Conservation (phyloP, 2,113 vertebrate species). For the Mandrillus leucophaeus region DNA sequence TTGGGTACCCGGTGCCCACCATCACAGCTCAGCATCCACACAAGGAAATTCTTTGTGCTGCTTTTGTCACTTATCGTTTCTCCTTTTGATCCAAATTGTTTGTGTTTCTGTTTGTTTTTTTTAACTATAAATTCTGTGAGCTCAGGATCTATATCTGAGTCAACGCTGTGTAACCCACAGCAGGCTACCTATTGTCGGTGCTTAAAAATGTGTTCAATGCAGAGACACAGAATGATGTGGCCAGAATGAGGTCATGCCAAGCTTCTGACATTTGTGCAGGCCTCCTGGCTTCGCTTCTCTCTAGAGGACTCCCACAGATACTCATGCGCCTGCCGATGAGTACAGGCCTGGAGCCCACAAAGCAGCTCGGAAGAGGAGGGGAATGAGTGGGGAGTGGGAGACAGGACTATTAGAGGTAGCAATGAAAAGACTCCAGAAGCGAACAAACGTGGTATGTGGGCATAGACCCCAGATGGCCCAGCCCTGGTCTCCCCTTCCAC, state of each 20-base stretch:
- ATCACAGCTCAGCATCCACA: not conserved
- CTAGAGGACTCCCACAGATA: not conserved
- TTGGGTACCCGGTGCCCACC: not conserved
- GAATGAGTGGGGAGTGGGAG: not conserved
- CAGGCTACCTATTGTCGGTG: not conserved
- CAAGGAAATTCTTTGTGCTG: not conserved
- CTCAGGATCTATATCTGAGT: not conserved
- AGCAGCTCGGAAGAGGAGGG: not conserved
- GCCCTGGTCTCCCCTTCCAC: not conserved
- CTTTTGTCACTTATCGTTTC: not conserved
- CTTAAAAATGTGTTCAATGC: not conserved
- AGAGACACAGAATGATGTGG: not conserved
- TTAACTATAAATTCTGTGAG: not conserved
- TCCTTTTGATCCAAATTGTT: not conserved
- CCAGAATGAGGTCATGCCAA: not conserved
- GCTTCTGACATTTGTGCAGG: not conserved
- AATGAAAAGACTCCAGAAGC: not conserved
- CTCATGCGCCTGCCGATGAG: not conserved
- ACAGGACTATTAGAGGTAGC: not conserved
- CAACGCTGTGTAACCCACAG: rapidly evolving
- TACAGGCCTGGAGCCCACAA: not conserved
- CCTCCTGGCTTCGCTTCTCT: not conserved
- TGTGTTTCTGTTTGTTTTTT: not conserved
- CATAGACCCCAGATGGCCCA: not conserved
- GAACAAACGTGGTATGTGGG: not conserved